A percentile compares a stretch with the other conserved stretches of the same genome.
phyloP scores from a whole-genome alignment of 2,797 vertebrate species.

The Sebastes trivittatus region DNA sequence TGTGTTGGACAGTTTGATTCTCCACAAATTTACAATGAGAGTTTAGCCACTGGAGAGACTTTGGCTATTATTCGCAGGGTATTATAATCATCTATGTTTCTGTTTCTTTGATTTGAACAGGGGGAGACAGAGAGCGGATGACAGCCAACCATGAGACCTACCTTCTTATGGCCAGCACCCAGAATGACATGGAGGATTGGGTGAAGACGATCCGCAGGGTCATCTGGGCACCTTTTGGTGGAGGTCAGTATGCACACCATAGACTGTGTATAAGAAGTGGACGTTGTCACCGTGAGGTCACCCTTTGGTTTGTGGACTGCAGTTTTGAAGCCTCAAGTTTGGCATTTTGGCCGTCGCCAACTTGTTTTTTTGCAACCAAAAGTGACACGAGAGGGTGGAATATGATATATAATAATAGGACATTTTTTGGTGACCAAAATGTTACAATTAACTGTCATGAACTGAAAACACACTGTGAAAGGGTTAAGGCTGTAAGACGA shows the following conservation, averaged over 20 bases:
- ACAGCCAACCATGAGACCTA: constrained; percentile 98
- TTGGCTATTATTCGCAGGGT: not conserved
- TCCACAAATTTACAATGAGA: not conserved
- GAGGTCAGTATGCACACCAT: constrained; percentile 85
- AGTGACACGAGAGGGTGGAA: too few species aligned
- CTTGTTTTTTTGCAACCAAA: too few species aligned
- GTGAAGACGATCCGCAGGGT: constrained; percentile 97
- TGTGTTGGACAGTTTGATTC: not conserved
- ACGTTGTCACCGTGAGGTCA: too few species aligned
- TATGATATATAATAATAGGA: too few species aligned
- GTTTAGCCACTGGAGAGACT: not conserved
- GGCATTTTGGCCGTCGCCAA: rapidly evolving
- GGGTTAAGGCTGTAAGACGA: too few species aligned
- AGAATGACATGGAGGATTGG: constrained; percentile 99
- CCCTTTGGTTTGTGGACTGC: too few species aligned
- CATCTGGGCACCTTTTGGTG: constrained; percentile 98
- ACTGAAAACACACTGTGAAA: too few species aligned
- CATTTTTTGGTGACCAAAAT: too few species aligned
- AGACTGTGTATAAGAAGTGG: too few species aligned
- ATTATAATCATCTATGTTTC: not conserved
- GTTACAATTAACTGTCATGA: too few species aligned
- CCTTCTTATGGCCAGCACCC: constrained; percentile 98
- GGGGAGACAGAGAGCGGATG: constrained; percentile 96
- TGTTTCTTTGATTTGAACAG: constrained; percentile 73
- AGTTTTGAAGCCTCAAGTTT: too few species aligned